Evolutionary conservation across 2,113 vertebrate genomes (phyloP).

Genomic region (Aix galericulata): DNA sequence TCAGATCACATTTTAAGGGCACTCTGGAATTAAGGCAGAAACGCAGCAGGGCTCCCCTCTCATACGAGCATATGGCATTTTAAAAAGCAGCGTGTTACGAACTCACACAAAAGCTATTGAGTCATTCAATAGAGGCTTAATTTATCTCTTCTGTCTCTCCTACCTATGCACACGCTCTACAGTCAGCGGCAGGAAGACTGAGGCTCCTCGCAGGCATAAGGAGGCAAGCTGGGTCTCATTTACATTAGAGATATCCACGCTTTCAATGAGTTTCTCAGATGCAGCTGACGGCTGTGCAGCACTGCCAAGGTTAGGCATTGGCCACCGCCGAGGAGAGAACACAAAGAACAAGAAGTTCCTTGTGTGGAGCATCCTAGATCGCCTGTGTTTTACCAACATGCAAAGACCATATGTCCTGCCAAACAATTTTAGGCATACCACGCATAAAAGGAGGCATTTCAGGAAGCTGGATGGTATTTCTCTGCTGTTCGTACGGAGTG

Average conservation of each 20-base stretch:
- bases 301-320: neutral
- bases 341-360: neutral
- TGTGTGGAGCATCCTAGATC: neutral
- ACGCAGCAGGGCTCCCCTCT: neutral
- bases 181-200: rapidly evolving
- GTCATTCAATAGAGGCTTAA: neutral
- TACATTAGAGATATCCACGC: neutral
- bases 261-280: neutral
- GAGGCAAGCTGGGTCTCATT: neutral
- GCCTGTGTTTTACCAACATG: conserved; percentile 1
- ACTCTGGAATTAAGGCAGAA: neutral
- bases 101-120: neutral
- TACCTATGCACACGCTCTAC: neutral
- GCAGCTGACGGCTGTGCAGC: neutral
- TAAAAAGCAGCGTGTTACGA: neutral
- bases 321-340: neutral
- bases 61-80: neutral
- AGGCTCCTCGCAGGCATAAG: neutral
- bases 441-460: neutral
- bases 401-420: neutral
- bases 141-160: neutral
- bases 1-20: neutral
- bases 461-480: conserved; percentile 34
- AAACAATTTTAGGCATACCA: conserved; percentile 1
- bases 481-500: conserved; percentile 10